phyloP scores from a whole-genome alignment of 2,888 invertebrate genomes.

The Sarcophaga rosellei region DNA sequence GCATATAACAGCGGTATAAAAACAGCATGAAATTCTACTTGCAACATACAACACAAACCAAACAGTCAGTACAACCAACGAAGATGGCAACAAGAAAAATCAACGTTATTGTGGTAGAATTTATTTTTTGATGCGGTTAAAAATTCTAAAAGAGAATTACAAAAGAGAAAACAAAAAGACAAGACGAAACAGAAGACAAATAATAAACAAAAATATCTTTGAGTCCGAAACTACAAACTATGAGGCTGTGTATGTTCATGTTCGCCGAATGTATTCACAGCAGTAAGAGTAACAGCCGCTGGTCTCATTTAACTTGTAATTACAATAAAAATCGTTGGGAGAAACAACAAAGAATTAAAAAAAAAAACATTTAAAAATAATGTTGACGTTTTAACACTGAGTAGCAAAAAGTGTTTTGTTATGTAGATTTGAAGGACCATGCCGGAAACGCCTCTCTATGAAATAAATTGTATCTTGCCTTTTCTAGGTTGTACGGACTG shows the following conservation, averaged over 20 bases:
- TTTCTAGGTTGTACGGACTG: too few species aligned
- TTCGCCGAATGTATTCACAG: not conserved
- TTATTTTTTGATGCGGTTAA: conserved; percentile 64
- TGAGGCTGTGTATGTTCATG: too few species aligned
- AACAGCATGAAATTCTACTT: conserved; percentile 35
- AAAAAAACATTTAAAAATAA: conserved; percentile 33
- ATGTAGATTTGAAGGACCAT: not conserved
- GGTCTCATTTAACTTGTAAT: conserved; percentile 79
- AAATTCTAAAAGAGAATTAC: conserved; percentile 43
- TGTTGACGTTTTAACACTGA: not conserved
- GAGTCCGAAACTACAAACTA: not conserved
- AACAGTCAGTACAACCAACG: not conserved
- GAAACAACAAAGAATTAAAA: conserved; percentile 59
- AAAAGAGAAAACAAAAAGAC: conserved; percentile 7
- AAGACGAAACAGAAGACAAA: conserved; percentile 34
- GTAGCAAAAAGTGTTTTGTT: not conserved
- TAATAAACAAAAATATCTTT: conserved; percentile 37
- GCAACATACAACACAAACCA: conserved; percentile 36
- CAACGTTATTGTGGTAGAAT: conserved; percentile 57
- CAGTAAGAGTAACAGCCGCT: conserved; percentile 66
- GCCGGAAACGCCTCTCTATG: fast-evolving
- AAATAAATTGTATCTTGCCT: not conserved
- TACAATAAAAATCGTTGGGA: conserved; percentile 73
- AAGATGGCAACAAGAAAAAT: not conserved
- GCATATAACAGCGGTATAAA: conserved; percentile 11